Evolutionary conservation across 2,113 vertebrate species (phyloP).

Genomic region (Sinosuthora webbiana): DNA sequence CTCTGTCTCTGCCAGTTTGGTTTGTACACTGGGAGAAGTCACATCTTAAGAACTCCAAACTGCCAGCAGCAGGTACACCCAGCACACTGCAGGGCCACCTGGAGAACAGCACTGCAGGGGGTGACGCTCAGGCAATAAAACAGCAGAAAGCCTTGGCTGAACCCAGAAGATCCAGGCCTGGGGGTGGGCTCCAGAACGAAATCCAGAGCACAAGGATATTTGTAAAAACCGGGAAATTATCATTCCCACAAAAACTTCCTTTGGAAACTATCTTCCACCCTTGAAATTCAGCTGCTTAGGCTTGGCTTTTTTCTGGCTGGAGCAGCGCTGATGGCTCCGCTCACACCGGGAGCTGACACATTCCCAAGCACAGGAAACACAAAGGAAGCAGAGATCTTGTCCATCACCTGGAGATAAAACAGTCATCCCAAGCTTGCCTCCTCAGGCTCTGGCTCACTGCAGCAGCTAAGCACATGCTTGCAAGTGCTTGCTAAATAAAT

Average conservation of each 20-base stretch:
- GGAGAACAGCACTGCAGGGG: neutral
- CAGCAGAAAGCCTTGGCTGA: neutral
- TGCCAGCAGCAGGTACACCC: neutral
- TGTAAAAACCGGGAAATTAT: neutral
- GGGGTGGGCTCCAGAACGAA: neutral
- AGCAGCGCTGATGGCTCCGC: neutral
- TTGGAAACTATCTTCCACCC: neutral
- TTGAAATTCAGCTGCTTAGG: neutral
- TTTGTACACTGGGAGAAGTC: neutral
- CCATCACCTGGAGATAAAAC: neutral
- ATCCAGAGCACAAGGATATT: neutral
- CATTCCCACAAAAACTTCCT: neutral
- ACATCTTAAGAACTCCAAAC: neutral
- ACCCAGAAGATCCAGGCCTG: neutral
- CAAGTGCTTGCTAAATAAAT: neutral
- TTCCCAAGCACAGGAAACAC: neutral
- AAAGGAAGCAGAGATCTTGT: neutral
- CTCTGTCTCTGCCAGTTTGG: neutral
- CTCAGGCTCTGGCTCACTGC: neutral
- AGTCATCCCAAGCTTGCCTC: neutral
- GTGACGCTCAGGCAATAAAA: neutral
- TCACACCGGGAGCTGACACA: neutral
- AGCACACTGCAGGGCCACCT: neutral
- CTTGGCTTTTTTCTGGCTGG: neutral
- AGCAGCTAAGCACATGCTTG: neutral